Conservation (phyloP, 2,888 invertebrate species). For the Orgyia antiqua region DNA sequence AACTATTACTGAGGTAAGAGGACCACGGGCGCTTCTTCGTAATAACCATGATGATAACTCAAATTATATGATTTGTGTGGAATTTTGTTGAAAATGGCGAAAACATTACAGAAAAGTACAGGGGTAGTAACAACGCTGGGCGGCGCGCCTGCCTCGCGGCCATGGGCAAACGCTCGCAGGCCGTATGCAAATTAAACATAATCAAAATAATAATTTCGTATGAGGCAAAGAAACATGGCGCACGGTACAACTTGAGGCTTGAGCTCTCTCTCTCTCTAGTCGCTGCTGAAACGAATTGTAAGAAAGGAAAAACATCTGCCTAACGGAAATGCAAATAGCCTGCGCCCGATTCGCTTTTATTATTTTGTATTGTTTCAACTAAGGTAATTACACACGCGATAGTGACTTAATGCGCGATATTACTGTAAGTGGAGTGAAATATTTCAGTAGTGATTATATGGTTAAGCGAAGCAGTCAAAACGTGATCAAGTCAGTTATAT, state of each 20-base stretch:
- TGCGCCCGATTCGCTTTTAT: constrained; percentile 62
- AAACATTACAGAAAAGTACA: constrained; percentile 77
- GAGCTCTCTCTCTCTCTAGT: constrained; percentile 57
- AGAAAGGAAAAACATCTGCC: constrained; percentile 49
- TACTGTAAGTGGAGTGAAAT: constrained; percentile 62
- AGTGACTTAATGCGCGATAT: constrained; percentile 62
- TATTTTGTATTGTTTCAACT: constrained; percentile 64
- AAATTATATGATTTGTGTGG: constrained; percentile 77
- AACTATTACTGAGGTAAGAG: constrained; percentile 54
- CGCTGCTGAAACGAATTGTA: constrained; percentile 23
- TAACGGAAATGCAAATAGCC: constrained; percentile 59
- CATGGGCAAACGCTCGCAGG: constrained; percentile 48
- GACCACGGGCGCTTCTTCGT: constrained; percentile 70
- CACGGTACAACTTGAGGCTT: constrained; percentile 28
- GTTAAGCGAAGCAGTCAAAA: constrained; percentile 37
- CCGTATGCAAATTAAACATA: constrained; percentile 77
- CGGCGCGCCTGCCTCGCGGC: constrained; percentile 38
- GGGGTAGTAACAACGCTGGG: constrained; percentile 65
- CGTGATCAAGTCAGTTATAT: constrained; percentile 42
- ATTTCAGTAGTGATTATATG: constrained; percentile 57
- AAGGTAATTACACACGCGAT: constrained; percentile 61
- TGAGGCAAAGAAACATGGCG: constrained; percentile 43
- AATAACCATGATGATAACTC: constrained; percentile 74
- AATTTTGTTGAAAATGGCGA: constrained; percentile 78
- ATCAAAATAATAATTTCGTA: constrained; percentile 76